Conservation (phyloP, 2,113 vertebrate genomes). For the Dryoscopus gambensis region DNA sequence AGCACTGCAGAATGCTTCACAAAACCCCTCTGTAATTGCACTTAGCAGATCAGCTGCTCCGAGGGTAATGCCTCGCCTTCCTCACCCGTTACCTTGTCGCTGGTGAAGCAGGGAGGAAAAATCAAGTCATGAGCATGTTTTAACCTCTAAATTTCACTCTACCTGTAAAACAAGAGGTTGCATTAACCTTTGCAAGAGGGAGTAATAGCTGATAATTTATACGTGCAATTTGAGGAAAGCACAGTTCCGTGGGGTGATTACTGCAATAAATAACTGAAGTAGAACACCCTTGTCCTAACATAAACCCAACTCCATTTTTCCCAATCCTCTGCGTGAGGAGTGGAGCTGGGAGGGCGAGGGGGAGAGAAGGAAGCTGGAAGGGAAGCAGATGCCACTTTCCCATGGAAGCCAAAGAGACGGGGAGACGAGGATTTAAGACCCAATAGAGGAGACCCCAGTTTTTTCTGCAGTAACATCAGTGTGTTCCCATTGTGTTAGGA, state of each 20-base stretch:
- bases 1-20: slow-evolving; percentile 45
- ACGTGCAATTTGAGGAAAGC: slow-evolving; percentile 39
- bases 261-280: slow-evolving; percentile 50
- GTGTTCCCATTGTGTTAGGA: background rate
- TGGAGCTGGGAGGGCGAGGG: background rate
- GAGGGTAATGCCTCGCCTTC: slow-evolving; percentile 1
- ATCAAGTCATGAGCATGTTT: slow-evolving; percentile 33
- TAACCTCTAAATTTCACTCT: slow-evolving; percentile 47
- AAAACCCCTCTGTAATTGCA: slow-evolving; percentile 32
- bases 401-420: background rate
- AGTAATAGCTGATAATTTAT: slow-evolving; percentile 48
- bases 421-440: background rate
- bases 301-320: slow-evolving; percentile 41
- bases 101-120: slow-evolving; percentile 48
- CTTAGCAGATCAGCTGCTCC: slow-evolving; percentile 36
- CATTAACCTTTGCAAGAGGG: slow-evolving; percentile 48
- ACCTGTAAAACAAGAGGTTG: slow-evolving; percentile 56
- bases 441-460: background rate
- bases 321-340: background rate
- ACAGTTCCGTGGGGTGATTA: slow-evolving; percentile 46
- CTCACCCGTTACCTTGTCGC: background rate
- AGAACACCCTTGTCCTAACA: slow-evolving; percentile 52
- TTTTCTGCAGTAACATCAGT: background rate
- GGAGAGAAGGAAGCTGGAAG: background rate
- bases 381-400: background rate